These are phyloP conservation scores for Empis livida DNA, from an alignment of 2,888 invertebrate species.

Conservation along the genomic window DNA sequence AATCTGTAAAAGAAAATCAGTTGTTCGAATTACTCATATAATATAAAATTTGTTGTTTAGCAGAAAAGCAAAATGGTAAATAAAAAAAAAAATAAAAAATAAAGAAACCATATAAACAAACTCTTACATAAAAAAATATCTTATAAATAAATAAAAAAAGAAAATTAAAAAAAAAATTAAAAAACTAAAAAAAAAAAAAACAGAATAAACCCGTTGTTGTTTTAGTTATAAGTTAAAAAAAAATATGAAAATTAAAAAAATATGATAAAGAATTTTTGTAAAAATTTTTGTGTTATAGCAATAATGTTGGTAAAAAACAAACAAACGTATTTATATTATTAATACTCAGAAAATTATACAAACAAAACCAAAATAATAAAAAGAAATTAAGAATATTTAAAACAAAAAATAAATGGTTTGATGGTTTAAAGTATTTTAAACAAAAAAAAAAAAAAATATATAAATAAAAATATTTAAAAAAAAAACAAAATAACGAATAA, in stretches of 20 bases:
- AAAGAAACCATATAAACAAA: constrained; percentile 6
- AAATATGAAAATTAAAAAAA: constrained; percentile 6
- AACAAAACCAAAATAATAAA: constrained; percentile 14
- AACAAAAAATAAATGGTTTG: constrained; percentile 14
- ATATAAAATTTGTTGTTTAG: background rate
- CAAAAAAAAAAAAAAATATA: constrained; percentile 11
- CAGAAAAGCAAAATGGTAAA: constrained; percentile 12
- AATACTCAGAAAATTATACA: constrained; percentile 7
- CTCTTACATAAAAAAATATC: constrained; percentile 1
- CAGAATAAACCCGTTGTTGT: constrained; percentile 8
- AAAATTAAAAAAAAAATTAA: too few species aligned
- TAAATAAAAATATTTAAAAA: constrained; percentile 8
- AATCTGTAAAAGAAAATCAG: constrained; percentile 6
- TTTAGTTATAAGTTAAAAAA: constrained; percentile 9
- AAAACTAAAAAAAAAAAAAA: constrained; percentile 2
- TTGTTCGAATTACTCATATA: constrained; percentile 5
- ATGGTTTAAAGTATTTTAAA: constrained; percentile 17
- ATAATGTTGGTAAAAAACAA: constrained; percentile 9
- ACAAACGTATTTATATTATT: constrained; percentile 5
- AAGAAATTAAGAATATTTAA: constrained; percentile 16
- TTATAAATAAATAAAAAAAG: constrained; percentile 6
- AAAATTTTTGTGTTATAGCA: constrained; percentile 14
- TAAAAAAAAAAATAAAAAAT: constrained; percentile 9
- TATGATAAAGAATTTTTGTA: constrained; percentile 7
- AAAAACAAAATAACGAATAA: constrained; percentile 4